Percentiles rank a stretch among this genome's conserved stretches.
Evolutionary conservation across 2,797 vertebrate genomes (phyloP).

Genomic region (Clarias laeviceps): DNA sequence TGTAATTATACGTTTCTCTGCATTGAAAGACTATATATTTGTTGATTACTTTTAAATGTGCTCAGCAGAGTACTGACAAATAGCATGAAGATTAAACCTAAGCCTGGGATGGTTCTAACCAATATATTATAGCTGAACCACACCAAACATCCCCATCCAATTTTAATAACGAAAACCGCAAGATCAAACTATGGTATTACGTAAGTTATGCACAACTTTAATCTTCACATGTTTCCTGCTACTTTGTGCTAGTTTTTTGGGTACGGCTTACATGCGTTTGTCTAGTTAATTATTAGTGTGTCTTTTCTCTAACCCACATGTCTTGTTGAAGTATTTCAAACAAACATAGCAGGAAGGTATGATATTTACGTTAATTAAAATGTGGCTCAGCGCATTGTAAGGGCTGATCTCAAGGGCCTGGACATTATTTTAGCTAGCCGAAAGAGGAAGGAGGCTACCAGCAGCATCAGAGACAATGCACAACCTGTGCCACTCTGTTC

Average conservation of each 20-base stretch:
- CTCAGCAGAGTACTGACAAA: not conserved
- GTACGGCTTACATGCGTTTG: conserved; percentile 3
- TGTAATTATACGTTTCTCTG: not conserved
- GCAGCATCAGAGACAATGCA: too few relatives aligned
- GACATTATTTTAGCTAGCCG: too few relatives aligned
- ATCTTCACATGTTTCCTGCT: not conserved
- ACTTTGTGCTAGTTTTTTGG: conserved; percentile 24
- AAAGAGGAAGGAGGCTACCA: too few relatives aligned
- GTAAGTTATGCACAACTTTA: not conserved
- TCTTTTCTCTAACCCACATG: not conserved
- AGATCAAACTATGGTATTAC: not conserved
- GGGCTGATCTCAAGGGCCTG: too few relatives aligned
- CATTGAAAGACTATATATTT: not conserved
- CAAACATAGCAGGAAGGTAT: conserved; percentile 4
- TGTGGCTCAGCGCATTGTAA: too few relatives aligned
- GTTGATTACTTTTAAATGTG: not conserved
- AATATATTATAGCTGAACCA: not conserved
- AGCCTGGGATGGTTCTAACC: not conserved
- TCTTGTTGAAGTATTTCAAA: conserved; percentile 24
- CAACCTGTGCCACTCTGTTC: too few relatives aligned
- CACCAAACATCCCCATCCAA: not conserved
- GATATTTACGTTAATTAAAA: conserved; percentile 19
- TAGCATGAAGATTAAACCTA: not conserved
- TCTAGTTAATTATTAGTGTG: not conserved
- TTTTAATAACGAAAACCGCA: not conserved